Evolutionary conservation across 2,113 vertebrate genomes (phyloP), one percentile per base, ranked within the genome.

Genomic region (Hippocampus barbouri): DNA sequence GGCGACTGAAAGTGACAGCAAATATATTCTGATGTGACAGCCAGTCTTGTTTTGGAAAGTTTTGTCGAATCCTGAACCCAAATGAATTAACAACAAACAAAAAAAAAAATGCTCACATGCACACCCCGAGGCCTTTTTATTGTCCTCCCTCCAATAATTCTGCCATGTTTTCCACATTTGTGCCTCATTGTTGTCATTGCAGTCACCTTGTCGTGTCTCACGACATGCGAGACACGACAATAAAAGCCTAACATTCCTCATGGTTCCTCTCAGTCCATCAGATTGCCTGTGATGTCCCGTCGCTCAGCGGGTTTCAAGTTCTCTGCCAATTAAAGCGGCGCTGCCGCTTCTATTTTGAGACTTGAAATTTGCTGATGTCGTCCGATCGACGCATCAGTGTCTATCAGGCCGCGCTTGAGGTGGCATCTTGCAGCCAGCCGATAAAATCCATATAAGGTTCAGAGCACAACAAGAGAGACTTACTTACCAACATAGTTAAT

Each of bases 341-440:
- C 77, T 68, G 73, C 67, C 72, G 45, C 38, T 18, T 80, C 77
- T 87, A 86, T 85, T 85, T 84, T 76, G 73, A 53, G 80, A 57
- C 11, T 27, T 41, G 49, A 78, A 66, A 57, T 75, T n/a, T 62
- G 79, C 80, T 81, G 85, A 79, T 71, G 79, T 66, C 11, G 76
- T 73, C 60, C 76, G 75, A 73, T 77, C 27, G 53, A 71, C 56
- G 57, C n/a, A 49, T 66, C 63, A 38, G 69, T 8, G 69, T 62
- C 65, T 74, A 23, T 59, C 23, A 25, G 25, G 56, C 23, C 56
- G 27, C 23, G n/a, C 56, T 59, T 2, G n/a, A 27, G 23, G 10
- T 59, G 12, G 12, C 23, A 25, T 27, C 25, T 27, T 49, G 72
- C 49, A 23, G 61, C 49, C 4, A 40, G 34, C 65, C 12, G 1